phyloP scores from a whole-genome alignment of 2,797 vertebrate species.

The Pseudomugil tenellus region DNA sequence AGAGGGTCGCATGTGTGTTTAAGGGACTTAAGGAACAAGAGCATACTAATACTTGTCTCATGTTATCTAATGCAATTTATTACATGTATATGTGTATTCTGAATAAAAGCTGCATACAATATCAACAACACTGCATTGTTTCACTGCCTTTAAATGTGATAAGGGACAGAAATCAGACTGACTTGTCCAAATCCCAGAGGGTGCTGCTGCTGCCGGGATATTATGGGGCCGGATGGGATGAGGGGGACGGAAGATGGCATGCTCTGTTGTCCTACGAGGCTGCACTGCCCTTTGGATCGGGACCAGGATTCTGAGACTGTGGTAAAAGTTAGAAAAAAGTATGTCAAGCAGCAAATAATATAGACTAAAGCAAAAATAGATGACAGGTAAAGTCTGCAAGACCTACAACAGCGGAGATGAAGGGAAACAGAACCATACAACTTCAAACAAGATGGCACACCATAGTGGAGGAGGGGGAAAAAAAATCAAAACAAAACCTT shows the following conservation, averaged over 20 bases:
- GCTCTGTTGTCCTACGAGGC: constrained; percentile 82
- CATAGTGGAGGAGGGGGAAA: not conserved
- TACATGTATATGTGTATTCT: not conserved
- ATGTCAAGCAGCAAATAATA: constrained; percentile 7
- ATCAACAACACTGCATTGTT: not conserved
- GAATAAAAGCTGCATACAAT: not conserved
- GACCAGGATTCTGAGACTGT: constrained; percentile 86
- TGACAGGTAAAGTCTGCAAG: constrained; percentile 20
- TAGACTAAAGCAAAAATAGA: constrained; percentile 7
- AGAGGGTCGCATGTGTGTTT: too few species aligned
- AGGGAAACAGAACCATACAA: constrained; percentile 5
- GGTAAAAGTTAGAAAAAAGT: constrained; percentile 23
- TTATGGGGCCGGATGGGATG: constrained; percentile 80
- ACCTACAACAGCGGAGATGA: constrained; percentile 24
- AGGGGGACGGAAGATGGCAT: constrained; percentile 78
- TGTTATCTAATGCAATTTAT: not conserved
- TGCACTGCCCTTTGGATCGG: constrained; percentile 91
- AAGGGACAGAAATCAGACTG: constrained; percentile 28
- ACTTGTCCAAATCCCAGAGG: constrained; percentile 93
- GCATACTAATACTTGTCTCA: not conserved
- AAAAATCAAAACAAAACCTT: not conserved
- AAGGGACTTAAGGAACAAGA: too few species aligned
- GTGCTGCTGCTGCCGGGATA: constrained; percentile 88
- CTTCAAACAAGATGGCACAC: constrained; percentile 48
- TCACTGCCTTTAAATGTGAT: not conserved